These are phyloP conservation scores for Panagrolaimus sp. DNA, from an alignment of 1,140 invertebrate species.

Conservation along the genomic window DNA sequence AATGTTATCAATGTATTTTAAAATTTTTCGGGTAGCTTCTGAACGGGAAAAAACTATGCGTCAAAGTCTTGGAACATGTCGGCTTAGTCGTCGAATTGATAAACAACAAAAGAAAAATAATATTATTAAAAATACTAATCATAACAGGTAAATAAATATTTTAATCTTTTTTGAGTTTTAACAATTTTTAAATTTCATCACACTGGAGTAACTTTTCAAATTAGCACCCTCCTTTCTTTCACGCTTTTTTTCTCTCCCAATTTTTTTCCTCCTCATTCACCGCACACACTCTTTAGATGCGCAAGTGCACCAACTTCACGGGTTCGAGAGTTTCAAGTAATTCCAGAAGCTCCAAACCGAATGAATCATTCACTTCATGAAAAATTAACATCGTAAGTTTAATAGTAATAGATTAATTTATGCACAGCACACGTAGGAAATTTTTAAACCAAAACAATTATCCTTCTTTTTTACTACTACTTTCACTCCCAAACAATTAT, in stretches of 20 bases:
- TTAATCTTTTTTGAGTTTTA: constrained; percentile 8
- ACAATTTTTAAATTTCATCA: neutral
- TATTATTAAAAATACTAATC: constrained; percentile 43
- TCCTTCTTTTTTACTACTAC: constrained; percentile 6
- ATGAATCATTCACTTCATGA: constrained; percentile 25
- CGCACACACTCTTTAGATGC: constrained; percentile 39
- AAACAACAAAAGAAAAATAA: constrained; percentile 43
- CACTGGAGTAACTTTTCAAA: neutral
- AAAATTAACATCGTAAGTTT: constrained; percentile 16
- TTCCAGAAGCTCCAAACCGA: constrained; percentile 7
- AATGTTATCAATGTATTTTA: constrained; percentile 59
- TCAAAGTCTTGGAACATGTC: constrained; percentile 55
- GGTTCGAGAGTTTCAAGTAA: constrained; percentile 34
- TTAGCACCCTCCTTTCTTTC: neutral
- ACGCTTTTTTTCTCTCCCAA: neutral
- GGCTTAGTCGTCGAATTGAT: constrained; percentile 53
- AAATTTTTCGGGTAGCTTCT: constrained; percentile 59
- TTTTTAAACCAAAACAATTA: neutral
- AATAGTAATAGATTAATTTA: too few relatives aligned
- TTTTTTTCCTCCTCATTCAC: neutral
- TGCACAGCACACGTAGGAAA: too few relatives aligned
- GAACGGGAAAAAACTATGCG: constrained; percentile 56
- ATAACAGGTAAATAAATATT: constrained; percentile 26
- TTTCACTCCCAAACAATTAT: neutral
- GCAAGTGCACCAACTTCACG: constrained; percentile 48